A percentile compares a stretch with the other conserved stretches of the same genome.
These are phyloP conservation scores for Glossosoma conforme DNA, from an alignment of 1,140 invertebrate species.

Conservation along the genomic window DNA sequence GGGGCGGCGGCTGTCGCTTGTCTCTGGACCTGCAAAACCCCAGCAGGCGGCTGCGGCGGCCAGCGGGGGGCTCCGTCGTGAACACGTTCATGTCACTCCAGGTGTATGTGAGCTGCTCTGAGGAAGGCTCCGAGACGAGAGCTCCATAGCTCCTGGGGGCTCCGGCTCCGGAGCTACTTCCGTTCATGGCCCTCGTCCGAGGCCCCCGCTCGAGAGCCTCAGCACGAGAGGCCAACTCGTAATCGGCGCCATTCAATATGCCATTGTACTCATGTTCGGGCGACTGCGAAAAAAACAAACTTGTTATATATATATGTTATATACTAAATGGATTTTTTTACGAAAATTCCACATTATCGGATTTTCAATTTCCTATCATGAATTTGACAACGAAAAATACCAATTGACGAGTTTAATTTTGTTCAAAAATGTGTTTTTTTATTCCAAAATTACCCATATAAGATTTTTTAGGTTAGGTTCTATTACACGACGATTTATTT, in stretches of 20 bases:
- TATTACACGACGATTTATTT: too few relatives aligned
- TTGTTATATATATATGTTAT: too few relatives aligned
- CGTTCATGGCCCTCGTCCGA: background rate
- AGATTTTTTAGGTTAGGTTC: too few relatives aligned
- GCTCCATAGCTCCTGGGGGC: slow-evolving; percentile 19
- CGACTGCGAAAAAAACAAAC: slow-evolving; percentile 8
- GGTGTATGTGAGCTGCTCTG: slow-evolving; percentile 46
- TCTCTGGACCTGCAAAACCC: slow-evolving; percentile 42
- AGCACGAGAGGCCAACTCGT: slow-evolving; percentile 14
- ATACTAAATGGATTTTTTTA: too few relatives aligned
- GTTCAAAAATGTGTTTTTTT: too few relatives aligned
- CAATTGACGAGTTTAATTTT: too few relatives aligned
- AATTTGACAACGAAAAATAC: too few relatives aligned
- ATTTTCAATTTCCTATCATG: too few relatives aligned
- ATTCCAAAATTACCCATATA: too few relatives aligned
- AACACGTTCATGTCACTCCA: slow-evolving; percentile 69
- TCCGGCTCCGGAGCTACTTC: background rate
- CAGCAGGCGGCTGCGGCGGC: slow-evolving; percentile 37
- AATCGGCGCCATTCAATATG: background rate
- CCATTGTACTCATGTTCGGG: slow-evolving; percentile 10
- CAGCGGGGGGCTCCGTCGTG: slow-evolving; percentile 40
- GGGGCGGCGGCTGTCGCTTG: slow-evolving; percentile 43
- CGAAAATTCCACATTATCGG: too few relatives aligned
- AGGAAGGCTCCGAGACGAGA: slow-evolving; percentile 5
- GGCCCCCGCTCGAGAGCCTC: slow-evolving; percentile 1